Conservation (phyloP, 2,797 vertebrate genomes). For the Argentina silus region DNA sequence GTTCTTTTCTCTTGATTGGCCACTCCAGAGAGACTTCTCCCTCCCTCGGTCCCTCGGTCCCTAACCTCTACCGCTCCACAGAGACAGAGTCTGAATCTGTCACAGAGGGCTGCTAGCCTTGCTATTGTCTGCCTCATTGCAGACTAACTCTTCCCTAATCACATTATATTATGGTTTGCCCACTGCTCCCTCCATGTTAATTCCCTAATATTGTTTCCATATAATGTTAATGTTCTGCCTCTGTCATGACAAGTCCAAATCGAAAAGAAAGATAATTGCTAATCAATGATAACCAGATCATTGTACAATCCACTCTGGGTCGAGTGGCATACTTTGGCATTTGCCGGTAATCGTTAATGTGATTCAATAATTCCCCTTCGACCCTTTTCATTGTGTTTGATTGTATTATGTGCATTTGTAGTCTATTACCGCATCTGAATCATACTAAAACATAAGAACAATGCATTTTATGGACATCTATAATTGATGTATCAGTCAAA, state of each 20-base stretch:
- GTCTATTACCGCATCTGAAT: background rate
- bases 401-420: conserved; percentile 24
- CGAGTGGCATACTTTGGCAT: conserved; percentile 37
- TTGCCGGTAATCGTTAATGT: conserved; percentile 41
- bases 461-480: background rate
- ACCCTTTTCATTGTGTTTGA: conserved; percentile 30
- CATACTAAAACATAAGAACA: background rate
- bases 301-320: conserved; percentile 22
- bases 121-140: conserved; percentile 21
- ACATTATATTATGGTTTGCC: conserved; percentile 37
- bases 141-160: conserved; percentile 31
- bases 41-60: conserved; percentile 24
- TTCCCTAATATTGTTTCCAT: conserved; percentile 23
- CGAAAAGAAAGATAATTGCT: conserved; percentile 31
- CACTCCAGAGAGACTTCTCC: conserved; percentile 34
- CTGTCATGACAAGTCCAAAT: conserved; percentile 29
- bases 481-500: conserved; percentile 18
- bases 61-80: conserved; percentile 25
- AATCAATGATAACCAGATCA: conserved; percentile 49
- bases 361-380: conserved; percentile 33
- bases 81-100: conserved; percentile 2
- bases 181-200: conserved; percentile 26
- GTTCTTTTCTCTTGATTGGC: conserved; percentile 52
- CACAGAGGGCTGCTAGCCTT: conserved; percentile 10
- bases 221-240: conserved; percentile 29